phyloP scores from a whole-genome alignment of 2,797 vertebrate genomes.

The Microtus californicus region DNA sequence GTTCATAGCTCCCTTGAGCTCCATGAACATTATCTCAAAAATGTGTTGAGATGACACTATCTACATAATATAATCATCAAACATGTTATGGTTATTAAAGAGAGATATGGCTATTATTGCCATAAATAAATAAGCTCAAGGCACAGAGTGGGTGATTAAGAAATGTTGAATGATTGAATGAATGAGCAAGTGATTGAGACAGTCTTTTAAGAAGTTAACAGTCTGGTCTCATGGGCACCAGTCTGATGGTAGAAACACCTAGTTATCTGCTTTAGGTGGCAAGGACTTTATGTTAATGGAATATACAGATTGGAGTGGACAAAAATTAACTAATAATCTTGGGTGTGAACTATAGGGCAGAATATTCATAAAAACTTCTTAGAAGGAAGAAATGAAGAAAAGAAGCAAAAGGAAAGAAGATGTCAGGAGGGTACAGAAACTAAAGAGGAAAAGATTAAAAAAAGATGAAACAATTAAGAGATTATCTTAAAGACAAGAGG shows the following conservation, averaged over 20 bases:
- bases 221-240: background rate
- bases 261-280: background rate
- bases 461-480: background rate
- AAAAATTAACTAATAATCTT: slow-evolving; percentile 34
- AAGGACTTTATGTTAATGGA: background rate
- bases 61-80: background rate
- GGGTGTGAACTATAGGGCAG: background rate
- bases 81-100: background rate
- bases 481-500: background rate
- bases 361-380: background rate
- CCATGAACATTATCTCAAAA: background rate
- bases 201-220: background rate
- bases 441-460: background rate
- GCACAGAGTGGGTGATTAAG: background rate
- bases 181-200: background rate
- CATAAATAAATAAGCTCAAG: background rate
- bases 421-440: background rate
- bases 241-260: background rate
- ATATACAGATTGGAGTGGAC: background rate
- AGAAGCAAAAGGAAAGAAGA: background rate
- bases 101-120: background rate
- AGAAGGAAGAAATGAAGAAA: background rate
- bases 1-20: background rate
- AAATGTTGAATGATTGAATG: background rate
- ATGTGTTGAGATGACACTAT: background rate